Evolutionary conservation across 2,113 vertebrate species (phyloP).

Genomic region (Opisthocomus hoazin): DNA sequence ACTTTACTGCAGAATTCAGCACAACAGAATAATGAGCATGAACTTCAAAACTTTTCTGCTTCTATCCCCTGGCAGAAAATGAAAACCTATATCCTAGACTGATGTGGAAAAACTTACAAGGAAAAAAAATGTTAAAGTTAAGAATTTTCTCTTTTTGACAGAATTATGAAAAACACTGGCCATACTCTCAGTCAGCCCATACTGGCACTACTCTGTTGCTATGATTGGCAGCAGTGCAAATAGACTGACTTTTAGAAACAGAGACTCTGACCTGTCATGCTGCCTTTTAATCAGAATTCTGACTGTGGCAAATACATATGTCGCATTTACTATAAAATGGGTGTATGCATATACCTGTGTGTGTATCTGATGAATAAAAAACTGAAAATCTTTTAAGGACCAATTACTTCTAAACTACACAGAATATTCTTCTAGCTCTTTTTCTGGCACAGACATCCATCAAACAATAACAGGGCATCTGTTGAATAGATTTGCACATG

Average conservation of each 20-base stretch:
- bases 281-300: not conserved
- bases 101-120: not conserved
- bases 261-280: not conserved
- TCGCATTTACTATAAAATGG: not conserved
- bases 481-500: slow-evolving; percentile 25
- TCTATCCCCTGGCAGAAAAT: not conserved
- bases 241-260: not conserved
- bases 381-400: slow-evolving; percentile 15
- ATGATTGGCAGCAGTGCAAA: not conserved
- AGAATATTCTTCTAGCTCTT: slow-evolving; percentile 22
- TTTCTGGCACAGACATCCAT: slow-evolving; percentile 37
- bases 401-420: slow-evolving; percentile 40
- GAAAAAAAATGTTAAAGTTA: not conserved
- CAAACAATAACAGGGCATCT: slow-evolving; percentile 53
- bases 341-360: not conserved
- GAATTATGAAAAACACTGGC: not conserved
- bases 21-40: not conserved
- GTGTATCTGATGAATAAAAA: not conserved
- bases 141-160: not conserved
- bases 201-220: not conserved
- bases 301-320: not conserved
- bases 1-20: not conserved
- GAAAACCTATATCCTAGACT: not conserved
- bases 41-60: not conserved
- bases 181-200: fast-evolving